Evolutionary conservation across 2,113 vertebrate genomes (phyloP).

Genomic region (Melanocharis versteri): DNA sequence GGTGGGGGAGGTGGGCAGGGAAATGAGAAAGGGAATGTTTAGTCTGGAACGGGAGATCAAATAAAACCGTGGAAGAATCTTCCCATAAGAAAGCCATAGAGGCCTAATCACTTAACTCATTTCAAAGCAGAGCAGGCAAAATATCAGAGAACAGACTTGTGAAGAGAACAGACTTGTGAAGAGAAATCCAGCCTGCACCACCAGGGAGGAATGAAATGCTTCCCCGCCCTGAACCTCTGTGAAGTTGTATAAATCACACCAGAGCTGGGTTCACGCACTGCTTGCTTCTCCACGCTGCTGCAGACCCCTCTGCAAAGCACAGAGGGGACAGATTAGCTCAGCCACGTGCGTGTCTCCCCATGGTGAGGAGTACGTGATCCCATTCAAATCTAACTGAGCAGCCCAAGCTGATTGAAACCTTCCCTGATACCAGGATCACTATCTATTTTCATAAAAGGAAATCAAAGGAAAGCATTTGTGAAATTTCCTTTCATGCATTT

Average conservation of each 20-base stretch:
- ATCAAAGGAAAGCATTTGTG: background rate
- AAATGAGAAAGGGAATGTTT: conserved; percentile 36
- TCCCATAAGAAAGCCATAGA: background rate
- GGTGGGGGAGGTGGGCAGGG: conserved; percentile 11
- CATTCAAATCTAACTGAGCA: background rate
- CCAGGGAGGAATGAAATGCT: background rate
- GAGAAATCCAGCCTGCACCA: background rate
- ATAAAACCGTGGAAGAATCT: background rate
- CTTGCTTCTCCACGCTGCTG: background rate
- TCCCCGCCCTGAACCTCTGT: background rate
- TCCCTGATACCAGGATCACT: background rate
- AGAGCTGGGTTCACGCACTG: background rate
- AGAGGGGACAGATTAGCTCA: background rate
- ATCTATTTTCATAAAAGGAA: background rate
- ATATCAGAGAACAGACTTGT: conserved; percentile 27
- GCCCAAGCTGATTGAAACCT: background rate
- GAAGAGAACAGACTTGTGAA: background rate
- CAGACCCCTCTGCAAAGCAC: background rate
- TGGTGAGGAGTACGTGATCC: background rate
- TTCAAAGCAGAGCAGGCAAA: conserved; percentile 36
- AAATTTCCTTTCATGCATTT: background rate
- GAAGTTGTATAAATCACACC: conserved; percentile 9
- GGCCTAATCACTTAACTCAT: conserved; percentile 28
- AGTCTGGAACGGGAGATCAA: conserved; percentile 29
- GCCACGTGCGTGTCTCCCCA: background rate